Base-by-base conservation (phyloP, 2,113 vertebrate species). In the Oenanthe oenanthe region DNA sequence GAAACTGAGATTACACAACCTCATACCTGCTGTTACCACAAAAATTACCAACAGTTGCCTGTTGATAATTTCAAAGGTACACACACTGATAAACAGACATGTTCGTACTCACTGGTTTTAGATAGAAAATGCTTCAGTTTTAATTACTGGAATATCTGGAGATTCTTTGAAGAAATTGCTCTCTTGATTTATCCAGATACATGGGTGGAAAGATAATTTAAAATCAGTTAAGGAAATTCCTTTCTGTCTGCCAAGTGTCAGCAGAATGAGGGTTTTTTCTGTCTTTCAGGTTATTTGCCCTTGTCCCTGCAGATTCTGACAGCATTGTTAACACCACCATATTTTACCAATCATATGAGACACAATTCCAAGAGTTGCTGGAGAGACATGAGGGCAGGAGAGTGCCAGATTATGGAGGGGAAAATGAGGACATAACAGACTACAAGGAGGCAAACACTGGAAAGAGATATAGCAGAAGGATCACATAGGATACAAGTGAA, bases 401-500 rank as follows among this genome's bases (percentile, higher is more conserved):
- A 57, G 50, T 1, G 2, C 31, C 19, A 45, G n/a, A 56, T 66
- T 66, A 51, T 0, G 9, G 45, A 92, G 12, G 28, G n/a, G 1
- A 6, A 85, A 89, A 67, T 74, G 15, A 87, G 91, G 76, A 92
- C 16, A 4, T 7, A 36, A n/a, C 13, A 36, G 38, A 32, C 28
- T 43, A 40, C 2, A 18, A 40, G 48, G 16, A 86, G 36, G 42
- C n/a, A 82, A 72, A 65, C 15, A 70, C 8, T 74, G 26, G 19
- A 80, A 54, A 43, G n/a, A 83, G 24, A 47, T 36, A 51, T 0
- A 66, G 29, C 14, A 68, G 26, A 22, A 78, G 32, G 4, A 42
- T n/a, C 13, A 7, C 0, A 3, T 4, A 31, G 18, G 29, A 88
- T 22, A 54, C 9, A 24, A 79, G 31, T 0, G 0, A 89, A 54